These are phyloP conservation scores for Drosophila pegasa DNA, from an alignment of 2,888 invertebrate genomes.

Conservation along the genomic window DNA sequence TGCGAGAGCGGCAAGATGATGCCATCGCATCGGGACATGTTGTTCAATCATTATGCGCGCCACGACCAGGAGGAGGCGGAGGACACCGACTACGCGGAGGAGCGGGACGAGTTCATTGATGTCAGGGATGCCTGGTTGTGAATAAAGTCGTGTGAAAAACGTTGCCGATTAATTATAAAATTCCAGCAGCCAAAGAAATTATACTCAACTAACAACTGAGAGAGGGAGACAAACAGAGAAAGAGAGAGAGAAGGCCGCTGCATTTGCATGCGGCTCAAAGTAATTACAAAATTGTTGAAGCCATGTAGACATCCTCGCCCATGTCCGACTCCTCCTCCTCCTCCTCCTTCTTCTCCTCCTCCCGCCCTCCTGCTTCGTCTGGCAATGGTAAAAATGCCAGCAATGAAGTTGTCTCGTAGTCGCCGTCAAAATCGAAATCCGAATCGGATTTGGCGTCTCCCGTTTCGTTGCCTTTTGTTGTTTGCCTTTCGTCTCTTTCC, in stretches of 20 bases:
- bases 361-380: slow-evolving; percentile 13
- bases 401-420: slow-evolving; percentile 53
- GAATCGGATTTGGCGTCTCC: slow-evolving; percentile 38
- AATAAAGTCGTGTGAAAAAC: slow-evolving; percentile 63
- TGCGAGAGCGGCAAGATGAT: slow-evolving; percentile 69
- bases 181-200: slow-evolving; percentile 45
- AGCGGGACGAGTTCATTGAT: slow-evolving; percentile 74
- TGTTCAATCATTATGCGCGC: slow-evolving; percentile 83
- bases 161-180: slow-evolving; percentile 75
- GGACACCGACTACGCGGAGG: slow-evolving; percentile 63
- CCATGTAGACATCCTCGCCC: slow-evolving; percentile 46
- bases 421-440: slow-evolving; percentile 54
- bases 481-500: slow-evolving; percentile 18
- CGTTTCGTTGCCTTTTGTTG: slow-evolving; percentile 21
- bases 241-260: slow-evolving; percentile 11
- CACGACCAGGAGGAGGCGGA: slow-evolving; percentile 68
- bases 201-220: slow-evolving; percentile 13
- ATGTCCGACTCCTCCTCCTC: slow-evolving; percentile 13
- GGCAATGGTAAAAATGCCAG: slow-evolving; percentile 44
- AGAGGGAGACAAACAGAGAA: not conserved
- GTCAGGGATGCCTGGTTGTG: slow-evolving; percentile 75
- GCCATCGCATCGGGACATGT: slow-evolving; percentile 76
- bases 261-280: slow-evolving; percentile 65
- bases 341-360: slow-evolving; percentile 18
- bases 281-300: slow-evolving; percentile 70